Percentiles rank a stretch among this genome's conserved stretches.
Evolutionary conservation across 2,888 invertebrate species (phyloP).

Genomic region (Phortica magna): DNA sequence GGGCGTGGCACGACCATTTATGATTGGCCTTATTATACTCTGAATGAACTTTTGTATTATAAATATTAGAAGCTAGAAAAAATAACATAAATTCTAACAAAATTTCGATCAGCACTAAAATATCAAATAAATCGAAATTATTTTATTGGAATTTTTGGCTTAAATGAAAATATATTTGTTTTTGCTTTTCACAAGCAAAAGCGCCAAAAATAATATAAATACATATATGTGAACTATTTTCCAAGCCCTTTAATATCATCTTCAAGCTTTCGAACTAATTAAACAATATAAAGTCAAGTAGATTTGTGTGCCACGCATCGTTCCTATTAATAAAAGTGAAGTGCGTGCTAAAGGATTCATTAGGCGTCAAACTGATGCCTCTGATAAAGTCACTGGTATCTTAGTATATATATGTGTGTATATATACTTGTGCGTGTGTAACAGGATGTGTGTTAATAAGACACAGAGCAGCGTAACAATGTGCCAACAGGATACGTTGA

Average conservation of each 20-base stretch:
- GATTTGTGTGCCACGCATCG: background rate
- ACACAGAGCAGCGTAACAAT: constrained; percentile 50
- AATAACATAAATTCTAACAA: too few relatives aligned
- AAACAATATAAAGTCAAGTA: constrained; percentile 49
- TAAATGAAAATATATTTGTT: too few relatives aligned
- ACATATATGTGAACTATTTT: too few relatives aligned
- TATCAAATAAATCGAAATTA: too few relatives aligned
- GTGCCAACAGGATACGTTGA: constrained; percentile 44
- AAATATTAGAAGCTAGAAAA: too few relatives aligned
- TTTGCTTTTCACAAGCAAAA: too few relatives aligned
- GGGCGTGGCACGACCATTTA: too few relatives aligned
- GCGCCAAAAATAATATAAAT: too few relatives aligned
- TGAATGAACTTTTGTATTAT: too few relatives aligned
- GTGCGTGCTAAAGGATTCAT: constrained; percentile 60
- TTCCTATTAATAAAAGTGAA: constrained; percentile 29
- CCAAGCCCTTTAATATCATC: constrained; percentile 43
- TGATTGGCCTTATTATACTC: too few relatives aligned
- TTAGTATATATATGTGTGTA: constrained; percentile 9
- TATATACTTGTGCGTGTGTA: constrained; percentile 23
- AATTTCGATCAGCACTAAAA: too few relatives aligned
- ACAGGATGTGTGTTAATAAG: constrained; percentile 68
- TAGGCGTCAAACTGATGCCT: constrained; percentile 53
- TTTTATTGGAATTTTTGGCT: too few relatives aligned
- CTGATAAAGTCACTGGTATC: background rate
- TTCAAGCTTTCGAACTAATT: constrained; percentile 59